Evolutionary conservation across 2,113 vertebrate species (phyloP).

Genomic region (Leptobrachium ailaonicum): DNA sequence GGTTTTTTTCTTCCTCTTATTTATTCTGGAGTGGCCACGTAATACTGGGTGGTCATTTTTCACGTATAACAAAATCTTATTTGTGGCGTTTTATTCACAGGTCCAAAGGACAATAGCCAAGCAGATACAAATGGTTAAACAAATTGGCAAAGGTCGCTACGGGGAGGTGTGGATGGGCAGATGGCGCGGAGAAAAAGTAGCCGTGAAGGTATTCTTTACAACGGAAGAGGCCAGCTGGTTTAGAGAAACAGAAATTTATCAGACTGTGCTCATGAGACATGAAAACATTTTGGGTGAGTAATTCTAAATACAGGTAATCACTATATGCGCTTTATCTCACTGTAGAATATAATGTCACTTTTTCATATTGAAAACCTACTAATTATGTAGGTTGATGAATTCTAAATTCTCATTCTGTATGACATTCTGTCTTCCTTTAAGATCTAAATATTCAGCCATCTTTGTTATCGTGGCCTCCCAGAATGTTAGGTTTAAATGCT

Average conservation of each 20-base stretch:
- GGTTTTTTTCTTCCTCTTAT: not conserved
- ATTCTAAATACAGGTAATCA: not conserved
- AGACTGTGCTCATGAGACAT: conserved; percentile 96
- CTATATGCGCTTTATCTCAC: not conserved
- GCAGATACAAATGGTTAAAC: conserved; percentile 98
- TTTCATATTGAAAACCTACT: not conserved
- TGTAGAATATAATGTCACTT: not conserved
- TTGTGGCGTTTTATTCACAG: conserved; percentile 62
- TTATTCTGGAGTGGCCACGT: conserved; percentile 16
- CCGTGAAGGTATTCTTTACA: conserved; percentile 96
- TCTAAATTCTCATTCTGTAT: no score
- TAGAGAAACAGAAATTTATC: conserved; percentile 97
- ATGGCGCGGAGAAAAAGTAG: conserved; percentile 94
- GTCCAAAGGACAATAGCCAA: conserved; percentile 97
- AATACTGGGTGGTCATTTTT: conserved; percentile 39
- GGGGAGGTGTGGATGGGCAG: conserved; percentile 97
- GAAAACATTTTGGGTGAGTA: conserved; percentile 94
- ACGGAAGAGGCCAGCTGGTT: conserved; percentile 98
- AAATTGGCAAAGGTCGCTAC: conserved; percentile 96
- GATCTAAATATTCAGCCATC: no score
- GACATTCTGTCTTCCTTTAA: no score
- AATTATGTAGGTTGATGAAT: no score
- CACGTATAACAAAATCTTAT: not conserved
- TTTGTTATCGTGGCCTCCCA: no score
- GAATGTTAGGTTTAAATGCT: no score